Conservation (phyloP, 2,888 invertebrate genomes). For the Drosophila heteroneura region DNA sequence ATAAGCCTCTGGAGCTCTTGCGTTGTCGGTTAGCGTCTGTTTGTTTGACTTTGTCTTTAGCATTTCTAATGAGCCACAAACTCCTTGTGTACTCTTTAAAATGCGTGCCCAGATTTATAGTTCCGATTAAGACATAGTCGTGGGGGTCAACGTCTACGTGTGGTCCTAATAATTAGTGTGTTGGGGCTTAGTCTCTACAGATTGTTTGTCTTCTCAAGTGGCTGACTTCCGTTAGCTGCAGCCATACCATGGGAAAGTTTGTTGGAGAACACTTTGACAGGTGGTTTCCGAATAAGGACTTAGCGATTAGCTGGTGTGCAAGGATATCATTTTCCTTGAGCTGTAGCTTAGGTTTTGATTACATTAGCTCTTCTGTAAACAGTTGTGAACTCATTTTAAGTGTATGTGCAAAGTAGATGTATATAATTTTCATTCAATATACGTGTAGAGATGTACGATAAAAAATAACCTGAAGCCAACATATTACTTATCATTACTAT, state of each 20-base stretch:
- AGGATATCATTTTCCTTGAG: slow-evolving; percentile 10
- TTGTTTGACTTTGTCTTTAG: slow-evolving; percentile 70
- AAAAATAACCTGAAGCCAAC: not conserved
- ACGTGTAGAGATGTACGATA: too few relatives aligned
- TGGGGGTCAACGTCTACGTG: slow-evolving; percentile 54
- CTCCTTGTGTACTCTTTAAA: slow-evolving; percentile 57
- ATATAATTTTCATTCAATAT: not conserved
- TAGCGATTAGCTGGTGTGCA: slow-evolving; percentile 1
- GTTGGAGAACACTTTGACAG: slow-evolving; percentile 44
- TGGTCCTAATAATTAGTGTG: slow-evolving; percentile 63
- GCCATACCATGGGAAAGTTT: slow-evolving; percentile 33
- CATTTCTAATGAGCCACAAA: slow-evolving; percentile 58
- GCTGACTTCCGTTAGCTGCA: slow-evolving; percentile 48
- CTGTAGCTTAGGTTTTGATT: slow-evolving; percentile 3
- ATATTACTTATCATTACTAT: not conserved
- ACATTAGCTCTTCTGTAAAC: not conserved
- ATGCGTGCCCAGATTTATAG: slow-evolving; percentile 68
- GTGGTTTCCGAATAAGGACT: slow-evolving; percentile 26
- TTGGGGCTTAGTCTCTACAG: slow-evolving; percentile 40
- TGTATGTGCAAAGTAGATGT: not conserved
- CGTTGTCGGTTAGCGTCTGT: slow-evolving; percentile 59
- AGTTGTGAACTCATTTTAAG: not conserved
- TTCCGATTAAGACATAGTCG: slow-evolving; percentile 61
- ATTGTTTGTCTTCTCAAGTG: slow-evolving; percentile 59
- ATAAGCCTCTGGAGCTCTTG: slow-evolving; percentile 63